Base-by-base conservation (phyloP, 2,113 vertebrate genomes). In the Ovibos moschatus region DNA sequence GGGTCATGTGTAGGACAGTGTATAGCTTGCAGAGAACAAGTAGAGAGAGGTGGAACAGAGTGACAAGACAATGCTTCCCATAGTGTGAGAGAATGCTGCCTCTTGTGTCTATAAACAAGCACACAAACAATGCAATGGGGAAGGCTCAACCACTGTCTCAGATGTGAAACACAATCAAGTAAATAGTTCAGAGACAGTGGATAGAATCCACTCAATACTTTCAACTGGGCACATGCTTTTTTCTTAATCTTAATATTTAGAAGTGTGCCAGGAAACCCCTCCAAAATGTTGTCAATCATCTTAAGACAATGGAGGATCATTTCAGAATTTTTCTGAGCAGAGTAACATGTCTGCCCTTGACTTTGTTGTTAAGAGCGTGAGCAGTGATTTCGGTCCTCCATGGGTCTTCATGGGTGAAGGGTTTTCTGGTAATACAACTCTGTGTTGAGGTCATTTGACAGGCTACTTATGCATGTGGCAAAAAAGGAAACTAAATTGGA, bases 401-500 rank as follows among this genome's bases (percentile, higher is more conserved):
- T 7, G 6, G 9, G n/a, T 83, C 50, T 62, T 55, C 43, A 28
- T 50, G 27, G 30, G 19, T 45, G 36, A 83, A 28, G 7, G 50
- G 3, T 55, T 83, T 78, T 43, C 60, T 83, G 4, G 58, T 33
- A 12, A 36, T 30, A 43, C 36, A 78, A 27, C 30, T 50, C 4
- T 2, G 19, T 58, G 9, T 93, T 87, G n/a, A 76, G 36, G 50
- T 23, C 51, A 23, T n/a, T 67, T 62, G 51, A 28, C 45, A n/a
- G 57, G 40, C 43, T 23, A 23, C 28, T 71, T 47, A 21, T 60
- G 30, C 12, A 30, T 47, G 7, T 50, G 30, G 43, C 23, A 58
- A 95, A 95, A 55, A 58, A 82, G 36, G 17, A 86, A 64, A 78
- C 47, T 51, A n/a, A 78, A 36, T 28, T 53, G 50, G 23, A 23